phyloP scores from a whole-genome alignment of 2,113 vertebrate genomes.

The Otolemur garnettii region DNA sequence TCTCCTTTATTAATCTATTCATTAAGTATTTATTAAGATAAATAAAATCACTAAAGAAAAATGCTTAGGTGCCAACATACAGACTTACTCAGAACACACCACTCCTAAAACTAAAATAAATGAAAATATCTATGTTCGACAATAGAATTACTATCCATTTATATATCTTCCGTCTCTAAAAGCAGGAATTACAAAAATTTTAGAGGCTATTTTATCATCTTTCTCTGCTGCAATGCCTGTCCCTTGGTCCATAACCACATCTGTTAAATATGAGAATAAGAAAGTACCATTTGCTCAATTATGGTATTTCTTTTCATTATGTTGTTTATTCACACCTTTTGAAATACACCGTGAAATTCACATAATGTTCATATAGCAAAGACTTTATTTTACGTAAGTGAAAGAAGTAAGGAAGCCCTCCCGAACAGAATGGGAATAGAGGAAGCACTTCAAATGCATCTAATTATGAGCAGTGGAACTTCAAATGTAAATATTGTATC shows the following conservation, averaged over 20 bases:
- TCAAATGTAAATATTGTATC: not conserved
- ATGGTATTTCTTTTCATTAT: not conserved
- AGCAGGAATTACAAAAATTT: not conserved
- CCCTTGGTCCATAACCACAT: not conserved
- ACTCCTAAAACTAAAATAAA: not conserved
- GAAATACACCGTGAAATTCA: not conserved
- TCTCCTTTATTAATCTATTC: not conserved
- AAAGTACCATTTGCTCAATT: not conserved
- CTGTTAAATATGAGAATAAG: not conserved
- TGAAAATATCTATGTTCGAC: not conserved
- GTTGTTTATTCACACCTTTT: not conserved
- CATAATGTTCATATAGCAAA: not conserved
- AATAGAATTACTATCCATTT: not conserved
- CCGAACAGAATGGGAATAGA: not conserved
- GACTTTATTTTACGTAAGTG: not conserved
- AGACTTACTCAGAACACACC: not conserved
- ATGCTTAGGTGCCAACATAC: not conserved
- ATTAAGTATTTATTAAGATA: not conserved
- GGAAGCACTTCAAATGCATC: not conserved
- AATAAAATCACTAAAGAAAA: not conserved
- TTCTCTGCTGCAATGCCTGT: not conserved
- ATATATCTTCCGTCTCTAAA: not conserved
- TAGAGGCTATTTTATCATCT: accelerated
- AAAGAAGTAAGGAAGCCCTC: not conserved
- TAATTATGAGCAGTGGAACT: not conserved